Evolutionary conservation across 2,797 vertebrate genomes (phyloP), one percentile per base, ranked within the genome.

Genomic region (Sphaeramia orbicularis): DNA sequence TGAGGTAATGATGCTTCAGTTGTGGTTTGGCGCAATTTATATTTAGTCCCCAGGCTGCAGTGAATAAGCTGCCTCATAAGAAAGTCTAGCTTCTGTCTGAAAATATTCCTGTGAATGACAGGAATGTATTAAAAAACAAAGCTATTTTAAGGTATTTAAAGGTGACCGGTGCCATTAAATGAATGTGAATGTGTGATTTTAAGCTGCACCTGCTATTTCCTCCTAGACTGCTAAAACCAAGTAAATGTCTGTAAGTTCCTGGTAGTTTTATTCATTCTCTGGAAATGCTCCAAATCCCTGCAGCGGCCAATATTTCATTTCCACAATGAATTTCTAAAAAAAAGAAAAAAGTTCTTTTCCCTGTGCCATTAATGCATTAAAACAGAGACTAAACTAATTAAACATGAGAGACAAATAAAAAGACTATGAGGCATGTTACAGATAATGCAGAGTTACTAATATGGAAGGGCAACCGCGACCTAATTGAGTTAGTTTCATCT

Each of bases 401-500:
- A 63, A 38, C 6, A 41, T 42, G 27, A 56, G 30, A 62, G 47
- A 27, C 43, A 15, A 58, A 44, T 27, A 69, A 67, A 7, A 58
- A 12, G 36, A 52, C 47, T 45, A 47, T 58, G 52, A 45, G 52
- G 48, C 47, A 63, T 56, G 37, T 65, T 41, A 59, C 15, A 58
- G 52, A 54, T 62, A 63, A 50, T 32, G 36, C 55, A 60, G 43
- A 21, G 48, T 18, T 42, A 18, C 45, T 73, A 32, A 50, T 13
- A 63, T 18, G 2, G 12, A 67, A 61, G 59, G 52, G 27, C 55
- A 55, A 24, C 32, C 9, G 47, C 45, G 16, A 42, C 21, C 21
- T 61, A 71, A 87, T 76, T 84, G 51, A 84, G 70, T 81, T 80
- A 67, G 52, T 47, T 81, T 72, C 44, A 62, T 81, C 60, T 53